Evolutionary conservation across 2,888 invertebrate genomes (phyloP), one percentile per base, ranked within the genome.

Genomic region (Ceratothoa steindachneri): DNA sequence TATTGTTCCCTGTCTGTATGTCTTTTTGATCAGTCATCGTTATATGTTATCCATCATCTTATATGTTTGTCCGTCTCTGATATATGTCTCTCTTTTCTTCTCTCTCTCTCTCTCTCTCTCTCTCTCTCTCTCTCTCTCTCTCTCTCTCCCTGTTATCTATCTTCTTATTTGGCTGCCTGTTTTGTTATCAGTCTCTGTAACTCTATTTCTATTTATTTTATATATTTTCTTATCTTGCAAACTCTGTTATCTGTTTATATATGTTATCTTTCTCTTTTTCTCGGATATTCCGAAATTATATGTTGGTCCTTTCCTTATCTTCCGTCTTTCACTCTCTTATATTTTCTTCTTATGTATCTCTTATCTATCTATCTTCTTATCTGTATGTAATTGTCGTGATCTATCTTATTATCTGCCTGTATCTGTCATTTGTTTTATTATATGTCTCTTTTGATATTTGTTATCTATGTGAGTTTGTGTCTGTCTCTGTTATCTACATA

Each of bases 101-200:
- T 51, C 52, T 51, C 52, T 51, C 52, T 51, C 52, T 51, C 52
- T 51, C 52, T 51, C 52, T 51, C 52, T 51, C 52, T 51, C 52
- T 41, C 41, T 41, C 41, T 41, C 41, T 41, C 41, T 41, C 41
- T 41, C 41, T 41, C 41, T 41, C 41, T 41, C 41, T 41, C 41
- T 41, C 41, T 41, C 41, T 41, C 41, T 41, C 41, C 15, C 41
- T 41, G 9, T 41, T 15, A 9, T 15, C 15, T 15, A 9, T 15
- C 15, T 15, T 41, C 41, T 41, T 15, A 9, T 41, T 41, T 15
- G 7, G 9, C 15, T 15, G 7, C 41, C 15, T 15, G 7, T 15
- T 41, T 15, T 41, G 9, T 41, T 15, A 41, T 41, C 41, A 9
- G 15, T 41, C 41, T 41, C 7, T 41, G 9, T 41, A 41, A 9